These are phyloP conservation scores for Sparidentex hasta DNA, from an alignment of 2,797 vertebrate species.

Conservation along the genomic window DNA sequence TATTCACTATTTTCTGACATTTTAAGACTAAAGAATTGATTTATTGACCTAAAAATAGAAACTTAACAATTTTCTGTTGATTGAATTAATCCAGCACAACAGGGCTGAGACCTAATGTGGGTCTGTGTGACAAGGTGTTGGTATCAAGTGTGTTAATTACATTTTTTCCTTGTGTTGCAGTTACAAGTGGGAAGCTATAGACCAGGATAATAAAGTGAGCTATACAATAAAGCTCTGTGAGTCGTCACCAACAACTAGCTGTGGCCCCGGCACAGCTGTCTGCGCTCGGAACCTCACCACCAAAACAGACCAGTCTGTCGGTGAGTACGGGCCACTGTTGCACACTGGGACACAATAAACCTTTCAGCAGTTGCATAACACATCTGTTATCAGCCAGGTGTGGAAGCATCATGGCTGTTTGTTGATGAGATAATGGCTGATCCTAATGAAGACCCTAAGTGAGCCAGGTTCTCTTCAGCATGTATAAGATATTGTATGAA, in stretches of 20 bases:
- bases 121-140: neutral
- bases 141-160: neutral
- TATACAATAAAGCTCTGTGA: constrained; percentile 92
- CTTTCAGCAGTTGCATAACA: neutral
- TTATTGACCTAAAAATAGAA: too few relatives aligned
- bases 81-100: neutral
- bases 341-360: neutral
- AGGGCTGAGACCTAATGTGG: neutral
- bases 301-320: constrained; percentile 79
- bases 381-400: neutral
- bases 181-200: constrained; percentile 93
- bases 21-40: neutral
- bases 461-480: neutral
- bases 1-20: neutral
- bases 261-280: constrained; percentile 83
- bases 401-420: neutral
- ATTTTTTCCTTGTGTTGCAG: constrained; percentile 81
- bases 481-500: too few relatives aligned
- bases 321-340: constrained; percentile 84
- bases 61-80: neutral
- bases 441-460: neutral
- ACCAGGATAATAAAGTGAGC: constrained; percentile 84
- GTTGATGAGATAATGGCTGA: neutral
- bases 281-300: constrained; percentile 80
- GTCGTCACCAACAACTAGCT: constrained; percentile 78